Base-by-base conservation (phyloP, 2,888 invertebrate genomes). In the Aelia acuminata region DNA sequence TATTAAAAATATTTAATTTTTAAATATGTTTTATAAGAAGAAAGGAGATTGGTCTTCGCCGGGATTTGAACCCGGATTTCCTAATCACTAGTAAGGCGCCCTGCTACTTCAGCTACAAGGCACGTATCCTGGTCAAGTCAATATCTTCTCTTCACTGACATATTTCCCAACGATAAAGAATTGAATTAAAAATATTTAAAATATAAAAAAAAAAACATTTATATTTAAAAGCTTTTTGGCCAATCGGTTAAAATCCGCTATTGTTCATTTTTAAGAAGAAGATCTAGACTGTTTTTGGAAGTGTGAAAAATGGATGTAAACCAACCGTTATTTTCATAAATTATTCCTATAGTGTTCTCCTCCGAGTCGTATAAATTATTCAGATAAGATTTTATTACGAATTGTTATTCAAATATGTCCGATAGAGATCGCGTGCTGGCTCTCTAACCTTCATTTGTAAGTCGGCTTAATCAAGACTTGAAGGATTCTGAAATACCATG, bases 381-480 rank as follows among this genome's bases (percentile, higher is more conserved):
- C n/a, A 80, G 80, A 80, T 80, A 80, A 80, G 80, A 80, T 80
- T 80, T 80, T 80, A 43, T 80, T 80, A 80, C 80, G 80, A 80
- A 80, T 43, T 80, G 80, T 80, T 80, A 80, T 80, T 80, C 80
- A 80, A 80, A 80, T 80, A 80, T n/a, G 80, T 43, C 22, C 43
- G 80, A 39, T 80, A 43, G 43, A 80, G 80, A 80, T 80, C 80
- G 80, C 80, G 80, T 80, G 80, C 80, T 5, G 31, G 63, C 31
- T 31, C 63, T 63, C 43, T 43, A 63, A 63, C n/a, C 22, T 43
- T n/a, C 43, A n/a, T 43, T 80, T 43, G 43, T n/a, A 80, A 20
- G n/a, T 43, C 39, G 43, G 39, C 1, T 80, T 80, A 80, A 80
- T 80, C 80, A 63, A 26, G 31, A 63, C 63, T 63, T 18, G 63